Base-by-base conservation (phyloP, 2,888 invertebrate species). In the Ormyrus thymus region DNA sequence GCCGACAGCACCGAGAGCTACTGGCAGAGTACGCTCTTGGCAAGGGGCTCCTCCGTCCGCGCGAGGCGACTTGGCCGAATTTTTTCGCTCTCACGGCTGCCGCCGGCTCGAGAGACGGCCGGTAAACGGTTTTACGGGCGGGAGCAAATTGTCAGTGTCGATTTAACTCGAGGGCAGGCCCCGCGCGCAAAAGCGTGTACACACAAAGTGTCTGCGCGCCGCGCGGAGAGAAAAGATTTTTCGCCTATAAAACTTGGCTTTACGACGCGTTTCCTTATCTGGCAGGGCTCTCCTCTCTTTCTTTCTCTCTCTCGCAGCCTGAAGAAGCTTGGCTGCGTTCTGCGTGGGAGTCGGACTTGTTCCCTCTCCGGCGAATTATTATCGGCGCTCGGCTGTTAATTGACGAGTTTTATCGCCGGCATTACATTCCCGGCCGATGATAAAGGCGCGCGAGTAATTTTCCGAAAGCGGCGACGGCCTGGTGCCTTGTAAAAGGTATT, bases 91-190 rank as follows among this genome's bases (percentile, higher is more conserved):
- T 29, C 62, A 9, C 29, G 62, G 59, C 29, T 8, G 9, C 8
- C 11, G 10, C 59, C 11, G 6, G 8, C 8, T 51, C 46, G 15
- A 51, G 9, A 53, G 15, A 66, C 46, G 56, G 6, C 9, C 29
- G n/a, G 62, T 10, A 29, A 29, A 29, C 29, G 29, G 29, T 29
- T 29, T 29, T 29, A 45, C n/a, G 10, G 10, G 46, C 29, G 15
- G 29, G 13, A 45, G 71, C 71, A 62, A 72, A 72, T 72, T 72
- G 71, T 72, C 71, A 72, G 71, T 72, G 62, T 62, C 71, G 71
- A 72, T 72, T 72, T 72, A 50, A 72, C 61, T 68, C 55, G 45
- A 29, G n/a, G 55, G 55, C 29, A 51, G 43, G 51, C 51, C 15
- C 15, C 13, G 50, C 15, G 50, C 10, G 29, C 50, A 65, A 10